Base-by-base conservation (phyloP, 1,140 invertebrate species). In the Euwallacea similis region DNA sequence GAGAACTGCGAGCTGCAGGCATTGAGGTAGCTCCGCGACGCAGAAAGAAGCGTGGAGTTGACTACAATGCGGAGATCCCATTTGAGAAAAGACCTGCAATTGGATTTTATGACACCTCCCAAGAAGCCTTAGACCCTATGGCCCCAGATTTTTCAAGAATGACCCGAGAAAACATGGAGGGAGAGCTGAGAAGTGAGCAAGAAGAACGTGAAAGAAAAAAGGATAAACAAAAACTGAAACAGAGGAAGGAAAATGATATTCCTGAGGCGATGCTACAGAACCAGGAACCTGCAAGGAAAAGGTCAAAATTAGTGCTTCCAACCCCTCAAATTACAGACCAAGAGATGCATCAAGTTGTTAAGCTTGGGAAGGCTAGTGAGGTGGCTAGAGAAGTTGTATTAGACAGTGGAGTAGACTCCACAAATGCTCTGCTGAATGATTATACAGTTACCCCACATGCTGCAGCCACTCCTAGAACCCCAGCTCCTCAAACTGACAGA, bases 41-140 rank as follows among this genome's bases (percentile, higher is more conserved):
- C 75, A 92, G 92, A 76, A 90, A 89, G 73, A 95, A 95, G 79
- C 88, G 91, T 10, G 93, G 95, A 7, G 93, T 99, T 8, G 96
- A 99, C 83, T 99, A 99, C 82, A 99, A 99, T 84, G 88, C 91
- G 0, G 98, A 99, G 84, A 95, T 99, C 77, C 96, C 97, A 0
- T 99, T 99, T 86, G 95, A 98, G 79, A 98, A 98, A 83, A 87
- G 88, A 63, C 96, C 97, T 7, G 91, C 95, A 0, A 71, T 88
- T 15, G 97, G 97, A 7, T 98, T 98, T 81, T 96, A 97, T 81
- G 96, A 98, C 79, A 98, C 96, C 0, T 89, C 93, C 0, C 90
- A 91, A 63, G 97, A 99, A 82, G 83, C 21, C 2, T 90, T 95
- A 61, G 94, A 97, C 81, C 94, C 94, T 8, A 87, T 92, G 79